Percentiles rank a stretch among this genome's conserved stretches.
Evolutionary conservation across 2,797 vertebrate species (phyloP).

Genomic region (Pitangus sulphuratus): DNA sequence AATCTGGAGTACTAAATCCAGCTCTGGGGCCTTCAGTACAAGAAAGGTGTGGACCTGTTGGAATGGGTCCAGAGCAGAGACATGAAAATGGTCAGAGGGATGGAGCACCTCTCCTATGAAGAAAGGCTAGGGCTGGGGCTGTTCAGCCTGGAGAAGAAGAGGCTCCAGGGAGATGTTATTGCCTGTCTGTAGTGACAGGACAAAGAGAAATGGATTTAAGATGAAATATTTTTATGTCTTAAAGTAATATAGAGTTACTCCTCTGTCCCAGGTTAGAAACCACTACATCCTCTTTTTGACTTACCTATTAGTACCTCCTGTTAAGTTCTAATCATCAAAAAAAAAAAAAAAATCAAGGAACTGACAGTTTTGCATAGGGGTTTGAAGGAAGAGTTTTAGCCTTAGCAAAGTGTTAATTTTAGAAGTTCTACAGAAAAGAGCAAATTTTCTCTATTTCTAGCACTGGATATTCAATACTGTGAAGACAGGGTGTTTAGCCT

Average conservation of each 20-base stretch:
- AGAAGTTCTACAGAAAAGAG: not conserved
- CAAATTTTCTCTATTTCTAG: not conserved
- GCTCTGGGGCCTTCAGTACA: not conserved
- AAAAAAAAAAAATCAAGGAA: not conserved
- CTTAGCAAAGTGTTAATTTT: not conserved
- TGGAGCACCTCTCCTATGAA: not conserved
- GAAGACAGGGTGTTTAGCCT: not conserved
- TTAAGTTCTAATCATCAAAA: not conserved
- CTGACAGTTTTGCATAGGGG: not conserved
- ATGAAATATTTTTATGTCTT: not conserved
- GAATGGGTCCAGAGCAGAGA: not conserved
- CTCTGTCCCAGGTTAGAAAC: too few species aligned
- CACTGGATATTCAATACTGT: not conserved
- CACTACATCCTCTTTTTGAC: not conserved
- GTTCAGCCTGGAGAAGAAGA: not conserved
- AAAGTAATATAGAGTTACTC: not conserved
- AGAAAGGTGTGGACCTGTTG: not conserved
- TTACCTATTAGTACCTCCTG: not conserved
- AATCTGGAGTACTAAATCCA: not conserved
- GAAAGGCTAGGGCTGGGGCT: not conserved
- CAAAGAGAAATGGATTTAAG: not conserved
- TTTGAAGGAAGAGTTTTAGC: not conserved
- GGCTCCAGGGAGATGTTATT: accelerated
- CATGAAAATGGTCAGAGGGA: not conserved
- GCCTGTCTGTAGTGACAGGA: not conserved